Base-by-base conservation (phyloP, 1,140 invertebrate genomes). In the Branchinecta lynchi region DNA sequence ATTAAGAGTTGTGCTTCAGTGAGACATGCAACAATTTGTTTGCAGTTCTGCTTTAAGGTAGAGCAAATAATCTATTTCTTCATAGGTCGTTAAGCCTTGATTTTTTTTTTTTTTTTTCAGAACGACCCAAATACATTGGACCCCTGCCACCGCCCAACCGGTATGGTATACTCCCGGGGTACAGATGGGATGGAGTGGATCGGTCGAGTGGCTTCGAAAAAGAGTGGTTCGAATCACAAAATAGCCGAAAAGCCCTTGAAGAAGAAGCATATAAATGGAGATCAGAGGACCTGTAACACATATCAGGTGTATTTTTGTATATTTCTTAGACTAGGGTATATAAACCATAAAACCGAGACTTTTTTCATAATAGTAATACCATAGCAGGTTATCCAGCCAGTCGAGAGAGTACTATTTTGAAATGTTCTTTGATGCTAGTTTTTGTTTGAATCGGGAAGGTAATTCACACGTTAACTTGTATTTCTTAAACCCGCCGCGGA, bases 111-210 rank as follows among this genome's bases (percentile, higher is more conserved):
- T 73, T 74, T 76, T 77, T 81, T 81, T 51, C 78, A 86, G 85
- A 80, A 44, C 74, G 76, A 78, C 90, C 88, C 17, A 79, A 79
- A 17, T 96, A 94, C 76, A 83, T 86, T 75, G 93, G 93, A 5
- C 84, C 86, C 43, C 89, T 82, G 73, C 79, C 83, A 51, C 87
- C 88, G 51, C 91, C 92, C 60, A 98, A 98, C 81, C 84, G 96
- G 9, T 98, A 88, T 80, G 85, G 86, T 51, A 95, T 99, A 71
- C 79, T 81, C 67, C 96, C 96, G 0, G 96, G 96, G 0, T 88
- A 94, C 79, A 81, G 93, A 46, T 99, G 96, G 96, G 96, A 99
- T 79, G 96, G 96, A 1, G 95, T 99, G 0, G 93, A 99, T 76
- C 80, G 96, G 32, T 97, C 94, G 7, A 98, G 92, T 80, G 96